A percentile compares a stretch with the other conserved stretches of the same genome.
phyloP scores from a whole-genome alignment of 2,888 invertebrate genomes.

The Limnephilus marmoratus region DNA sequence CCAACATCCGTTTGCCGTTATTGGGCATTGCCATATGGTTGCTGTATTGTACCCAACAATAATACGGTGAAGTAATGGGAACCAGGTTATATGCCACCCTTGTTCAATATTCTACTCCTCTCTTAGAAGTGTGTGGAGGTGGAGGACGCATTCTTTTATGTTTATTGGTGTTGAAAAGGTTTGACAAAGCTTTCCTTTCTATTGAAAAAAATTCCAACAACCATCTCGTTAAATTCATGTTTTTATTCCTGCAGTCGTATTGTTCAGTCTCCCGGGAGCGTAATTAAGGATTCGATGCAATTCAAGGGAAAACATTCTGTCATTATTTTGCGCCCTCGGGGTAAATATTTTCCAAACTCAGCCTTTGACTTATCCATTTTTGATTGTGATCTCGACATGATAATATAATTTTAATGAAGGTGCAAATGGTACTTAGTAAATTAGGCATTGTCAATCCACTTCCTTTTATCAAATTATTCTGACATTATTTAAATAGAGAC shows the following conservation, averaged over 20 bases:
- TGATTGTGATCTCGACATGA: not conserved
- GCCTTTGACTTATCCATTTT: not conserved
- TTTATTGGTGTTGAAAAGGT: not conserved
- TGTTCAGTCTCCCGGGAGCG: not conserved
- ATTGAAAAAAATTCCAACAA: not conserved
- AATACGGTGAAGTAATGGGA: not conserved
- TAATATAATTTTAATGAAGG: not conserved
- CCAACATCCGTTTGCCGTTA: slow-evolving; percentile 27
- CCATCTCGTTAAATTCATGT: not conserved
- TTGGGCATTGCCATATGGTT: slow-evolving; percentile 17
- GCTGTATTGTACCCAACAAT: not conserved
- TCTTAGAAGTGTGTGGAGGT: not conserved
- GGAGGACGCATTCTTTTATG: not conserved
- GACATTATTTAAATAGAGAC: not conserved
- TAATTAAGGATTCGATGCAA: not conserved
- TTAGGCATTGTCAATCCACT: not conserved
- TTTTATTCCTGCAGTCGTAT: not conserved
- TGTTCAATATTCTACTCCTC: not conserved
- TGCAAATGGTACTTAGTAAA: not conserved
- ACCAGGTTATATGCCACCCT: not conserved
- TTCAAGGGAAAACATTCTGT: not conserved
- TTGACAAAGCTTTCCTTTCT: not conserved
- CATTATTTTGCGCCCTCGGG: not conserved
- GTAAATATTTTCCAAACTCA: not conserved
- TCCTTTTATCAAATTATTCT: not conserved